Percentiles rank a stretch among this genome's conserved stretches.
Evolutionary conservation across 2,797 vertebrate genomes (phyloP).

Genomic region (Aphelocoma californica): DNA sequence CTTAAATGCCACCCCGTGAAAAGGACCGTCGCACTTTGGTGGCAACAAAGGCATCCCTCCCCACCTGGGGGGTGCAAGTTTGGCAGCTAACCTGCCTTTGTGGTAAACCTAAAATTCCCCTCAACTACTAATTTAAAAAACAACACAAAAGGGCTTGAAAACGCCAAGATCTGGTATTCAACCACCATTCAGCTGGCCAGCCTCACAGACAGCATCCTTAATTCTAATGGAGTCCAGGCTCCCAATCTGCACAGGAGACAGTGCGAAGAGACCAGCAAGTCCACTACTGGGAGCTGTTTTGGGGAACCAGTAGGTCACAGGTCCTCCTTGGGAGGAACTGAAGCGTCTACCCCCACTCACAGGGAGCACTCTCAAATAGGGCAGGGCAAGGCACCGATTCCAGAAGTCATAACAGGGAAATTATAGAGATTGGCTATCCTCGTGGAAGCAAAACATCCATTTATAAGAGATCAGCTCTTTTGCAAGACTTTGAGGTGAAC

Average conservation of each 20-base stretch:
- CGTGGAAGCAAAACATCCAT: background rate
- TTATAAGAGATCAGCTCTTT: background rate
- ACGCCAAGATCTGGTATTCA: background rate
- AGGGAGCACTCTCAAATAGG: background rate
- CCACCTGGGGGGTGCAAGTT: background rate
- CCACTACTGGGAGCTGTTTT: background rate
- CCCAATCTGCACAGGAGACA: background rate
- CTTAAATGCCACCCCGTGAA: accelerated
- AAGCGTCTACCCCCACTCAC: background rate
- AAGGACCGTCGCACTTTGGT: accelerated
- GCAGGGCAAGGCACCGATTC: background rate
- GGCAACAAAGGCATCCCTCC: background rate
- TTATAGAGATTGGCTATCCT: background rate
- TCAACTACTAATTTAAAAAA: background rate
- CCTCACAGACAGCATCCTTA: background rate
- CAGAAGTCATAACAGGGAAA: background rate
- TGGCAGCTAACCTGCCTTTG: background rate
- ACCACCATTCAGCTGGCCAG: background rate
- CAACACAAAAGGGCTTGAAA: background rate
- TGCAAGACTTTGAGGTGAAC: background rate
- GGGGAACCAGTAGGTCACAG: background rate
- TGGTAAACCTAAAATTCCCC: background rate
- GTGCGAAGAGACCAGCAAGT: accelerated
- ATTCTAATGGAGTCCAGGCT: background rate
- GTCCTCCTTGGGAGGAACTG: background rate